Evolutionary conservation across 1,140 invertebrate species (phyloP).

Genomic region (Elymnias hypermnestra): DNA sequence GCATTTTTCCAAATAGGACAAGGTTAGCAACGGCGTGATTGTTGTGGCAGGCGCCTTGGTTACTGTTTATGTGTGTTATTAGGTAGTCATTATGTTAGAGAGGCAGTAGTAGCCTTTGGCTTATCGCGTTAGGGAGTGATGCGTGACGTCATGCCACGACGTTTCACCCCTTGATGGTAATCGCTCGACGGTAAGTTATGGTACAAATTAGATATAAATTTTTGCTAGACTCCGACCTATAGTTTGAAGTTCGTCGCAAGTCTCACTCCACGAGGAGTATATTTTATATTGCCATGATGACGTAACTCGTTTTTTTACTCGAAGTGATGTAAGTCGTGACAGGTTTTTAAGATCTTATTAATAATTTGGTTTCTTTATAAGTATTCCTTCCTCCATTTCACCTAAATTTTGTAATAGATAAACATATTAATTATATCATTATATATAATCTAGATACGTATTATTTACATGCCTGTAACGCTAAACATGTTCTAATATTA

Average conservation of each 20-base stretch:
- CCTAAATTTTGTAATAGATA: too few species aligned
- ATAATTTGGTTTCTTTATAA: too few species aligned
- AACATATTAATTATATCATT: too few species aligned
- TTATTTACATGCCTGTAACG: too few species aligned
- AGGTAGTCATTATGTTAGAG: conserved; percentile 27
- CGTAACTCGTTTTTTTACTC: too few species aligned
- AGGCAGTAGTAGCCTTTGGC: conserved; percentile 18
- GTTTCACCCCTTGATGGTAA: conserved; percentile 34
- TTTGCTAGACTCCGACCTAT: not conserved
- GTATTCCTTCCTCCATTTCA: too few species aligned
- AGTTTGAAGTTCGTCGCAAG: not conserved
- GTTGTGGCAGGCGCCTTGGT: conserved; percentile 23
- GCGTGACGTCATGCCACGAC: conserved; percentile 48
- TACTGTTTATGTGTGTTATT: conserved; percentile 21
- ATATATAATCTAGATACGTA: too few species aligned
- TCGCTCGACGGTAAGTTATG: conserved; percentile 23
- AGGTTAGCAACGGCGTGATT: conserved; percentile 17
- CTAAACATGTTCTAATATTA: too few species aligned
- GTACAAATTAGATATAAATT: conserved; percentile 13
- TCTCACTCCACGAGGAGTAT: too few species aligned
- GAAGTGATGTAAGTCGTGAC: too few species aligned
- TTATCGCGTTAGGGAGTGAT: conserved; percentile 29
- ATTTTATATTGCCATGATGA: too few species aligned
- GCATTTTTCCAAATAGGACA: conserved; percentile 17
- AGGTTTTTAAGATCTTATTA: too few species aligned